These are phyloP conservation scores for Aphrophora alni DNA, from an alignment of 2,888 invertebrate genomes.

Conservation along the genomic window DNA sequence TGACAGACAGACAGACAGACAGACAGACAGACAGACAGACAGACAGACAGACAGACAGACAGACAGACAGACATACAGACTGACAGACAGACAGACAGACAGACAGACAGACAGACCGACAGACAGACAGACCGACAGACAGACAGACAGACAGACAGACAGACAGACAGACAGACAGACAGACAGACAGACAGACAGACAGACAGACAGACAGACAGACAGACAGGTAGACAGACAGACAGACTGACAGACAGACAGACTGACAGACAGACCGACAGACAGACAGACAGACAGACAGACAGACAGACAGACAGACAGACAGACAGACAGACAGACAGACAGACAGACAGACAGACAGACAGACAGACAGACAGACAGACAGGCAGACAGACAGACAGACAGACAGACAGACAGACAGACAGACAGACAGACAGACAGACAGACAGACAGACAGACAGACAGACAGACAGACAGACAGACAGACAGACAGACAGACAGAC, in stretches of 20 bases:
- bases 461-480: background rate
- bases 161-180: slow-evolving; percentile 40
- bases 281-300: slow-evolving; percentile 30
- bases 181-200: slow-evolving; percentile 39
- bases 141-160: slow-evolving; percentile 33
- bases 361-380: no score
- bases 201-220: slow-evolving; percentile 33
- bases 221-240: no score
- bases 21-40: slow-evolving; percentile 36
- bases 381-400: no score
- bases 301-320: slow-evolving; percentile 37
- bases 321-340: slow-evolving; percentile 39
- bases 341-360: background rate
- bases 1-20: slow-evolving; percentile 39
- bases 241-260: slow-evolving; percentile 34
- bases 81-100: slow-evolving; percentile 36
- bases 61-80: no score
- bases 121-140: no score
- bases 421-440: slow-evolving; percentile 25
- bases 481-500: no score
- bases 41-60: slow-evolving; percentile 33
- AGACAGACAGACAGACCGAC: slow-evolving; percentile 37
- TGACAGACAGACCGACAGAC: slow-evolving; percentile 36
- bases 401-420: no score
- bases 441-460: background rate